Evolutionary conservation across 2,113 vertebrate genomes (phyloP).

Genomic region (Hucho hucho): DNA sequence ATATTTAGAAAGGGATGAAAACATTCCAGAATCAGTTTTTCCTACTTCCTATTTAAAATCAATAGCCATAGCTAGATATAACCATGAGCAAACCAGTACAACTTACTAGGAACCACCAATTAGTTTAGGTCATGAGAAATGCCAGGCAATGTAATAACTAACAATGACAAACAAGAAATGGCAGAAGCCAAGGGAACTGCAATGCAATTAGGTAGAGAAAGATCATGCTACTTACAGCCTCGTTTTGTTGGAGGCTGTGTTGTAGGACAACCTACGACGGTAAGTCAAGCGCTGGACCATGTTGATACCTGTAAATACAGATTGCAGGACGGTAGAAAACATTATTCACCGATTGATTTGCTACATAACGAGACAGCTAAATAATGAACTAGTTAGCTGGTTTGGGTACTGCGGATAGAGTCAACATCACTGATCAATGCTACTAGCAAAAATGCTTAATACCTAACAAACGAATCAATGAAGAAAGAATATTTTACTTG

Average conservation of each 20-base stretch:
- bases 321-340: fast-evolving
- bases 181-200: neutral
- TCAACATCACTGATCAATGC: no score
- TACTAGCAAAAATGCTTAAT: no score
- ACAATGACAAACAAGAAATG: no score
- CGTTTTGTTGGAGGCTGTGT: constrained; percentile 97
- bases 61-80: no score
- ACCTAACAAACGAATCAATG: no score
- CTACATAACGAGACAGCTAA: neutral
- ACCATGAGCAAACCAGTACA: no score
- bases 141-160: neutral
- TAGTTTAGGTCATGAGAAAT: neutral
- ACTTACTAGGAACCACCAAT: no score
- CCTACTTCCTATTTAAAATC: no score
- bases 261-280: constrained; percentile 99
- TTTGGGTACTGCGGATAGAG: no score
- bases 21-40: no score
- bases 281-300: constrained; percentile 98
- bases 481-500: no score
- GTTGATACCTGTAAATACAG: constrained; percentile 63
- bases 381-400: neutral
- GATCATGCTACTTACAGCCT: constrained; percentile 83
- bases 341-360: neutral
- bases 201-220: neutral
- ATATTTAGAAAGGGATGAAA: neutral